Base-by-base conservation (phyloP, 30 jellyfish, hydroid and myxozoan genomes). In the Pelagia noctiluca region DNA sequence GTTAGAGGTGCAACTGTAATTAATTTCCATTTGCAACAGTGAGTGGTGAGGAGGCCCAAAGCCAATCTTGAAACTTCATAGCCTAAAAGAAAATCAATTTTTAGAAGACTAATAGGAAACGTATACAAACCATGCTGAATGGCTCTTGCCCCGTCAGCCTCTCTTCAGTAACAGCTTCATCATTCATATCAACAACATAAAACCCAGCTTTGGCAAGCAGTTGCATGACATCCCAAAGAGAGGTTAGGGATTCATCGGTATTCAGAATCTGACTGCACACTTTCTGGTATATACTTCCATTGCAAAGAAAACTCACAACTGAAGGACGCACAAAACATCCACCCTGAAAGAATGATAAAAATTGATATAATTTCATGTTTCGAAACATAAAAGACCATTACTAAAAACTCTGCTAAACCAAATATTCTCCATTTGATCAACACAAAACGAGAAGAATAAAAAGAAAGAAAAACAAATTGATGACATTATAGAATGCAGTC, bases 81-180 rank as follows among this genome's bases (percentile, higher is more conserved):
- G 18, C 83, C 22, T 19, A 19, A 5, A 50, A 48, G 61, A 33
- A 2, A 13, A n/a, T n/a, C n/a, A n/a, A n/a, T n/a, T n/a, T n/a
- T n/a, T n/a, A n/a, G n/a, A n/a, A n/a, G n/a, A n/a, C n/a, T n/a
- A n/a, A n/a, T n/a, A n/a, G n/a, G n/a, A n/a, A n/a, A n/a, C n/a
- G n/a, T n/a, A n/a, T n/a, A n/a, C 97, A 11, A 26, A 88, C 97
- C 95, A 83, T 35, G 61, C 77, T 82, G 68, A 89, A 89, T 0
- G 66, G 33, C 1, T 34, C 78, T 42, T 30, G 74, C 26, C 83
- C 84, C 24, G 65, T 0, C 35, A 89, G 74, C 35, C 89, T 76
- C 73, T 66, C 83, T 25, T 89, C 97, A 33, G 97, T 64, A 35
- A 89, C 97, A 23, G 97, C 91, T 52, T 89, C 95, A 50, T 83